A percentile compares a stretch with the other conserved stretches of the same genome.
Evolutionary conservation across 2,797 vertebrate species (phyloP).

Genomic region (Lutjanus campechanus): DNA sequence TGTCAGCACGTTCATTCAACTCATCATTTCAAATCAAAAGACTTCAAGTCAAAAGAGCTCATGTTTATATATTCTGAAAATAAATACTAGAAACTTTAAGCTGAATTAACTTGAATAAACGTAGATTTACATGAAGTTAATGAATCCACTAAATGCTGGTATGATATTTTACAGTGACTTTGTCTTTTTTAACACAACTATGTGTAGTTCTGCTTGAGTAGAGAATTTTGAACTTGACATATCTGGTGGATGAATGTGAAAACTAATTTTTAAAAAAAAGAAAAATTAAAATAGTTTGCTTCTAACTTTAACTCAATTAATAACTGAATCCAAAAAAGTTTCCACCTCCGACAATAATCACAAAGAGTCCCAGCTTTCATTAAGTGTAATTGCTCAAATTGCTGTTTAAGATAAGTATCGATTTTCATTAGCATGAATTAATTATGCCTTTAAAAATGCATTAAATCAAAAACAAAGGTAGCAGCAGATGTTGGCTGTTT

Average conservation of each 20-base stretch:
- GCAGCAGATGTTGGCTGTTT: conserved; percentile 61
- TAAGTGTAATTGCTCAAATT: conserved; percentile 36
- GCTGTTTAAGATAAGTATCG: conserved; percentile 54
- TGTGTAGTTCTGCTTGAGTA: too few relatives aligned
- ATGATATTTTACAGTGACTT: too few relatives aligned
- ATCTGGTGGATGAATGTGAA: neutral
- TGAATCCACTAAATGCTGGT: too few relatives aligned
- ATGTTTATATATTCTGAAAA: too few relatives aligned
- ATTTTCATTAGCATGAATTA: conserved; percentile 64
- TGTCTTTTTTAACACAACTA: too few relatives aligned
- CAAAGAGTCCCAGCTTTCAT: conserved; percentile 9
- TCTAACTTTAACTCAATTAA: neutral
- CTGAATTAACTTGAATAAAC: too few relatives aligned
- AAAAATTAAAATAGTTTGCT: neutral
- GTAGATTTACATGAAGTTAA: too few relatives aligned
- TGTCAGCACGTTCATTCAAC: too few relatives aligned
- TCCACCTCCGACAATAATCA: neutral
- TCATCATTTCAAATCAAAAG: too few relatives aligned
- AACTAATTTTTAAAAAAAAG: neutral
- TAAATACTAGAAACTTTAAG: too few relatives aligned
- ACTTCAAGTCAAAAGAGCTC: too few relatives aligned
- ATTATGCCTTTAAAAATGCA: conserved; percentile 56
- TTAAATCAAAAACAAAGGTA: conserved; percentile 52
- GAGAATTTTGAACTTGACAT: too few relatives aligned
- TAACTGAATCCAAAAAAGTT: conserved; percentile 5